Evolutionary conservation across 2,797 vertebrate genomes (phyloP).

Genomic region (Ficedula albicollis): DNA sequence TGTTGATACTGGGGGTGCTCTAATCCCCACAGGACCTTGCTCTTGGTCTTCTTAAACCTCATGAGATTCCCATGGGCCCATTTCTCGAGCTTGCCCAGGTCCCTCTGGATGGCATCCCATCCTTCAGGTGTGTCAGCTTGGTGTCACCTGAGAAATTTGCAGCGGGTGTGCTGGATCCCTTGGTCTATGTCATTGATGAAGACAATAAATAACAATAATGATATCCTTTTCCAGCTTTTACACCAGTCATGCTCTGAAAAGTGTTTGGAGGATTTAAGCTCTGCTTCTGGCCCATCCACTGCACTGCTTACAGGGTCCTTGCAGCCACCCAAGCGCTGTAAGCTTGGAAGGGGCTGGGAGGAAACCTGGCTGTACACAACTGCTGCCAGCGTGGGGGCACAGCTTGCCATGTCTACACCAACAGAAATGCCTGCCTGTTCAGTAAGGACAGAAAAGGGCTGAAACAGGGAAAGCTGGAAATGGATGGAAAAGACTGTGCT

Average conservation of each 20-base stretch:
- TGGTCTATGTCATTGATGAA: background rate
- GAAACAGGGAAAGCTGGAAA: background rate
- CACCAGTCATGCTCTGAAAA: background rate
- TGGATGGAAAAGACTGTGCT: background rate
- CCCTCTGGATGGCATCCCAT: background rate
- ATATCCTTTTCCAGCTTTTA: background rate
- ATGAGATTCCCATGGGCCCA: background rate
- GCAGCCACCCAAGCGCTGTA: background rate
- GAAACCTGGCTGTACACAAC: background rate
- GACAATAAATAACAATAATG: background rate
- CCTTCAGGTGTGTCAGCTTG: background rate
- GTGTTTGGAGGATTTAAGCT: background rate
- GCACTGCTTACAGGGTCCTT: background rate
- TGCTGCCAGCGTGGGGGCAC: background rate
- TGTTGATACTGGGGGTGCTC: background rate
- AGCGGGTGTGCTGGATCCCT: background rate
- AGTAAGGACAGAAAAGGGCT: background rate
- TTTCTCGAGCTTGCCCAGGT: background rate
- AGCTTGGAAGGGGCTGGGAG: background rate
- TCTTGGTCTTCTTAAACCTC: background rate
- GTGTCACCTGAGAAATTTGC: background rate
- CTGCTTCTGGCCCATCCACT: background rate
- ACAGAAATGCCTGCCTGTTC: background rate
- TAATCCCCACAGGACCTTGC: background rate
- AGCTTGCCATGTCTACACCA: background rate